phyloP scores from a whole-genome alignment of 2,888 invertebrate genomes.

The Campaea margaritaria region DNA sequence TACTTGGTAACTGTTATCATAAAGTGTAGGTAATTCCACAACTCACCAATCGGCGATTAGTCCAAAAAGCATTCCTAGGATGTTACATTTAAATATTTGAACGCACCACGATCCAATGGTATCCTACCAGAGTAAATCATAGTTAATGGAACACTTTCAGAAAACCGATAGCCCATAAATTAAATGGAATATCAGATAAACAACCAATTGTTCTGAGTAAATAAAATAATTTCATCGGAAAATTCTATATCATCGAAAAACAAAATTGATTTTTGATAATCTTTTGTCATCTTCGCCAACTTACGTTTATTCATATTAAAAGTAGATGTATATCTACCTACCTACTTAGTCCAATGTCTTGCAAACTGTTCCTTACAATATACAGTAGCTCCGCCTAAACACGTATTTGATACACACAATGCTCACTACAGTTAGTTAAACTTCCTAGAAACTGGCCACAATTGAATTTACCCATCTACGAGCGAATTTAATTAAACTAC shows the following conservation, averaged over 20 bases:
- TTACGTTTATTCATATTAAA: no score
- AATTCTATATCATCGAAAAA: no score
- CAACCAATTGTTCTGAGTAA: neutral
- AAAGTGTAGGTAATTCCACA: slow-evolving; percentile 11
- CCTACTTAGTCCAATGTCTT: no score
- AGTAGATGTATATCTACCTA: no score
- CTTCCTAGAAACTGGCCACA: slow-evolving; percentile 43
- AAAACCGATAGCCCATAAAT: neutral
- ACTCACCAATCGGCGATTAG: neutral
- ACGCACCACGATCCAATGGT: neutral
- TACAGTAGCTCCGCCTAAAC: no score
- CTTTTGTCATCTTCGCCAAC: no score
- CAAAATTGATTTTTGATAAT: no score
- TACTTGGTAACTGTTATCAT: slow-evolving; percentile 15
- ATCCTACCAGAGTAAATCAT: slow-evolving; percentile 1
- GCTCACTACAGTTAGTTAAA: neutral
- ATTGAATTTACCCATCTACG: slow-evolving; percentile 38
- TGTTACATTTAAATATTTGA: slow-evolving; percentile 11
- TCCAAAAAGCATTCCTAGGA: slow-evolving; percentile 3
- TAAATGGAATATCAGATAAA: neutral
- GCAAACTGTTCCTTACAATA: no score
- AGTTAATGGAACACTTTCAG: slow-evolving; percentile 1
- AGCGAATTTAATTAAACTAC: slow-evolving; percentile 45
- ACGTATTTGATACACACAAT: neutral
- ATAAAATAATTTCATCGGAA: neutral